Evolutionary conservation across 1,140 invertebrate genomes (phyloP).

Genomic region (Drosophila ercepeae): DNA sequence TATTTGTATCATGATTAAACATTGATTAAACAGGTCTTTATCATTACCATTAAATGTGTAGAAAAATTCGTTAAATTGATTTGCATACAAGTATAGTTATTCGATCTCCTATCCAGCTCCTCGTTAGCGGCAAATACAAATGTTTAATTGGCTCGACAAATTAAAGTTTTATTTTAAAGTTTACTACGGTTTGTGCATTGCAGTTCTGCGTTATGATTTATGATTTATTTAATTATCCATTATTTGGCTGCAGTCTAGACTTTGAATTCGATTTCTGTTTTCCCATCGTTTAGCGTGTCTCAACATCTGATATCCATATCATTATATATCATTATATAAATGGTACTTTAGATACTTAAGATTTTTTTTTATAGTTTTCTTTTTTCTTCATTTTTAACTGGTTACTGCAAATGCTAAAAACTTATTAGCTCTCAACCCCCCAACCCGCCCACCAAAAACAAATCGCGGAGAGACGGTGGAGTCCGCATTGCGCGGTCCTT

Average conservation of each 20-base stretch:
- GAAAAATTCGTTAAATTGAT: slow-evolving; percentile 82
- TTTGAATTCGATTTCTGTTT: slow-evolving; percentile 59
- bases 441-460: slow-evolving; percentile 39
- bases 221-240: slow-evolving; percentile 45
- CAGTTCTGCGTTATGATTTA: slow-evolving; percentile 54
- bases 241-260: slow-evolving; percentile 79
- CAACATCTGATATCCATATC: slow-evolving; percentile 48
- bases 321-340: slow-evolving; percentile 36
- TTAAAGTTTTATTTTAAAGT: slow-evolving; percentile 23
- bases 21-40: slow-evolving; percentile 61
- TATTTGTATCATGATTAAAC: slow-evolving; percentile 47
- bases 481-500: not conserved
- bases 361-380: slow-evolving; percentile 17
- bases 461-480: slow-evolving; percentile 8
- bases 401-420: slow-evolving; percentile 77
- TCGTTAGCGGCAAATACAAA: slow-evolving; percentile 64
- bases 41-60: slow-evolving; percentile 78
- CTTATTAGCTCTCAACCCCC: slow-evolving; percentile 50
- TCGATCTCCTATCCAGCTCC: slow-evolving; percentile 19
- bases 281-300: slow-evolving; percentile 34
- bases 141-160: slow-evolving; percentile 51
- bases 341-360: slow-evolving; percentile 44
- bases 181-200: slow-evolving; percentile 51
- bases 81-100: slow-evolving; percentile 59
- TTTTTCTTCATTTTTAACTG: slow-evolving; percentile 11